These are phyloP conservation scores for Acanthopleura granulata DNA, from an alignment of 2,888 invertebrate species.

Conservation along the genomic window DNA sequence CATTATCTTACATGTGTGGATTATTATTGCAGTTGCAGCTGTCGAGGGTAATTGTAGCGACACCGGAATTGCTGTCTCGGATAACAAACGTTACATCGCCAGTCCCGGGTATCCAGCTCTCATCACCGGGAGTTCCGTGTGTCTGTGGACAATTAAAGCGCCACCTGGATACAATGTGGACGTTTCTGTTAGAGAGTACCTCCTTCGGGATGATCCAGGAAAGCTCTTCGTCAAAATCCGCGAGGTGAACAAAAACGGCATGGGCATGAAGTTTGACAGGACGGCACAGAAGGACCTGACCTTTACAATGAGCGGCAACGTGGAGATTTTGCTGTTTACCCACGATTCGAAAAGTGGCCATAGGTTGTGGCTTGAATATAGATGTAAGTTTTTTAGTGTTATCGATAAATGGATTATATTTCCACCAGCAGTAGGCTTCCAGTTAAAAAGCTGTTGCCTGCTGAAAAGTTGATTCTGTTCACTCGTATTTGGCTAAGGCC, in stretches of 20 bases:
- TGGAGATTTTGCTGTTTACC: conserved; percentile 14
- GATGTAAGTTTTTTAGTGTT: background rate
- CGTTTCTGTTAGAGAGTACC: conserved; percentile 11
- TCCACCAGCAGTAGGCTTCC: too few species aligned
- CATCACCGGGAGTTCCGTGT: conserved; percentile 13
- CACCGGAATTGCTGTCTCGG: background rate
- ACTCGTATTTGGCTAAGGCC: too few species aligned
- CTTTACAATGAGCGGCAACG: conserved; percentile 3
- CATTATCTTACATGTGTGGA: too few species aligned
- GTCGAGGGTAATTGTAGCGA: conserved; percentile 4
- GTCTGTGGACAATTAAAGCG: conserved; percentile 3
- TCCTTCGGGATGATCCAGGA: background rate
- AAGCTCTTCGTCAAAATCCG: conserved; percentile 6
- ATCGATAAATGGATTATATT: too few species aligned
- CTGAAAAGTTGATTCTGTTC: too few species aligned
- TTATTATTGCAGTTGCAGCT: background rate
- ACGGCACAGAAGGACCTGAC: conserved; percentile 8
- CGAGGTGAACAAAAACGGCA: background rate
- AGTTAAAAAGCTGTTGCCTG: too few species aligned
- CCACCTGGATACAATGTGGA: conserved; percentile 18
- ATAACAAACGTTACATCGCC: conserved; percentile 5
- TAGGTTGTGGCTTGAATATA: conserved; percentile 6
- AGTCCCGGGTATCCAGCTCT: conserved; percentile 17
- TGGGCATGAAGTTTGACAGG: conserved; percentile 19
- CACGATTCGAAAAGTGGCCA: conserved; percentile 14